Evolutionary conservation across 53 echinoderm and acorn worm species (phyloP), one percentile per base, ranked within the genome.

Genomic region (Temnopleurus reevesii): DNA sequence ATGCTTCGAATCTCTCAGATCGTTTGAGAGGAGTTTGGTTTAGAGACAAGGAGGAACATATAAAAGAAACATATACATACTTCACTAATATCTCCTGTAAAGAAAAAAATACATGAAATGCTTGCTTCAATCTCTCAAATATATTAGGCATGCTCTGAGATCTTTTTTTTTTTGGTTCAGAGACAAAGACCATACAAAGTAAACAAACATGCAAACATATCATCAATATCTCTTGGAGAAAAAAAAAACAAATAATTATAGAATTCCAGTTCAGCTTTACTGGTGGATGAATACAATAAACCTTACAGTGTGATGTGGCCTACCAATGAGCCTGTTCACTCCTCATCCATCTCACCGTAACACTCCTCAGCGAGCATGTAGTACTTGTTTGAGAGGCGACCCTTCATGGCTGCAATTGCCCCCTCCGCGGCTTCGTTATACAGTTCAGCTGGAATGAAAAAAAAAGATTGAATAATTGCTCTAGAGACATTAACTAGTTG

Each of bases 311-410:
- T 26, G 45, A 45, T 45, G 18, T 3, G 45, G 46, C 61, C 60
- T 36, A 18, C 58, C 38, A 21, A 33, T 44, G 4, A 64, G 53
- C 88, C 88, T 18, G 7, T 49, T 71, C 51, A 64, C 88, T 93
- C 95, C 36, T 91, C 91, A n/a, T 96, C 96, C 79, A 91, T 88
- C 77, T 95, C 96, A 21, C 95, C 93, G 29, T 93, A 95, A 81
- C 95, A 95, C 59, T 97, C 97, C 93, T 97, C 97, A 15, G 97
- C 92, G 24, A 95, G 89, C 97, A 97, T 97, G 92, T 93, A 97
- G 95, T 95, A 97, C 84, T 95, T 95, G 93, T 97, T 97, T 61
- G 97, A 91, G 58, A 96, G 66, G 23, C 96, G 88, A 13, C 96
- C 96, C 81, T 97, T 97, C 97, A 95, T 95, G 66, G 90, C 94